These are phyloP conservation scores for Drosophila virilis DNA, from an alignment of 1,140 invertebrate species.

Conservation along the genomic window DNA sequence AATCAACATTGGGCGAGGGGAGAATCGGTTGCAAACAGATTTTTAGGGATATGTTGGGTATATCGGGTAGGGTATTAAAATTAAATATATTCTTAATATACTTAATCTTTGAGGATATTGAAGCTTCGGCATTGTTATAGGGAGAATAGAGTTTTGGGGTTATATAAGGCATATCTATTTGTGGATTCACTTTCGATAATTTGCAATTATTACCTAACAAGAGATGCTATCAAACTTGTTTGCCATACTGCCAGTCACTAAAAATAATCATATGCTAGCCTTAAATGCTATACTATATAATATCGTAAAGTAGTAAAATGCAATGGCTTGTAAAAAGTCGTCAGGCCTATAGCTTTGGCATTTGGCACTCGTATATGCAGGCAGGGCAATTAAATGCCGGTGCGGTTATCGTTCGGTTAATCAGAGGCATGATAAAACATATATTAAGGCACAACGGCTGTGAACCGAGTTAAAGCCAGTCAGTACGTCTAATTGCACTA, in stretches of 20 bases:
- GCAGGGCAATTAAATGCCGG: background rate
- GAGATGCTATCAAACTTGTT: background rate
- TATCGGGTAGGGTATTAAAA: no score
- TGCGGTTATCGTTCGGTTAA: slow-evolving; percentile 43
- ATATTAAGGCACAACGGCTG: slow-evolving; percentile 14
- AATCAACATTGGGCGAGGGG: no score
- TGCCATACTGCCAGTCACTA: background rate
- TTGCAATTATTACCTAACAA: no score
- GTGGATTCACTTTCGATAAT: background rate
- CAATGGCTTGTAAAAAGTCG: background rate
- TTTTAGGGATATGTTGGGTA: no score
- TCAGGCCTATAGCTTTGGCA: slow-evolving; percentile 5
- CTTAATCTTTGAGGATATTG: no score
- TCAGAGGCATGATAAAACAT: slow-evolving; percentile 54
- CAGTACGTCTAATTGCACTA: slow-evolving; percentile 49
- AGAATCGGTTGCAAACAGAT: no score
- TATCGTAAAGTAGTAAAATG: background rate
- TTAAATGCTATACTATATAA: background rate
- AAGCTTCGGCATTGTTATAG: no score
- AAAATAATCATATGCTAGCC: background rate
- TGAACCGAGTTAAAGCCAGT: slow-evolving; percentile 13
- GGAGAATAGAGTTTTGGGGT: no score
- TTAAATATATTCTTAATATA: no score
- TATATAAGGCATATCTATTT: background rate
- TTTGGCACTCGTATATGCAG: background rate